Conservation (phyloP, 2,888 invertebrate genomes). For the Sesamia inferens region DNA sequence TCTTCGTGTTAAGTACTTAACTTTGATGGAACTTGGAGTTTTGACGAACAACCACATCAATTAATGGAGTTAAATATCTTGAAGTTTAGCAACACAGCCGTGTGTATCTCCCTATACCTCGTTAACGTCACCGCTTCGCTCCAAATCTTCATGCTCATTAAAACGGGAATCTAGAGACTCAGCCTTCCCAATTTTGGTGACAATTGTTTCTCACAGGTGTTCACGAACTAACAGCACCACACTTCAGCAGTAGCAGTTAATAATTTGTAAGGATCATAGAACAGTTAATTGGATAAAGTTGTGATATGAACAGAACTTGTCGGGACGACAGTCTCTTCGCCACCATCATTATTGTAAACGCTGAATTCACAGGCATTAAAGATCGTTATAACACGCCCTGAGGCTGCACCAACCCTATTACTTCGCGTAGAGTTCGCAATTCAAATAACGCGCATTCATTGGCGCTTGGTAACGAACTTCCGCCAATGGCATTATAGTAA, state of each 20-base stretch:
- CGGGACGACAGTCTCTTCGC: conserved; percentile 50
- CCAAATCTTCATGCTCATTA: conserved; percentile 34
- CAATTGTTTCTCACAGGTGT: conserved; percentile 22
- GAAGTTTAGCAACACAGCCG: conserved; percentile 16
- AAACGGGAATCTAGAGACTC: conserved; percentile 19
- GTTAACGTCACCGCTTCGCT: conserved; percentile 23
- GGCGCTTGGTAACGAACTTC: conserved; percentile 79
- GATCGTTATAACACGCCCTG: conserved; percentile 81
- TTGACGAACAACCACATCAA: conserved; percentile 9
- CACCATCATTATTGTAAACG: conserved; percentile 70
- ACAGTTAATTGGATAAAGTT: conserved; percentile 68
- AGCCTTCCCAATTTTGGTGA: background rate
- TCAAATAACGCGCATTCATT: conserved; percentile 78
- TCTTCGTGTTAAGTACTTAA: conserved; percentile 1
- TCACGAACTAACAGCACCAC: conserved; percentile 8
- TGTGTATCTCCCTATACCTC: conserved; percentile 29
- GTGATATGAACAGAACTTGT: conserved; percentile 54
- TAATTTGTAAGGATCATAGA: conserved; percentile 27
- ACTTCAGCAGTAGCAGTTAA: conserved; percentile 26
- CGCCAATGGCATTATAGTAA: conserved; percentile 76
- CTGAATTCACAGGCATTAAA: conserved; percentile 79
- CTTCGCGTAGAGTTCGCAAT: conserved; percentile 71
- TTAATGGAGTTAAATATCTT: conserved; percentile 11
- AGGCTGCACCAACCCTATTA: conserved; percentile 74
- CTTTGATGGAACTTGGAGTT: conserved; percentile 30